Evolutionary conservation across 1,140 invertebrate species (phyloP).

Genomic region (Eumeta japonica): DNA sequence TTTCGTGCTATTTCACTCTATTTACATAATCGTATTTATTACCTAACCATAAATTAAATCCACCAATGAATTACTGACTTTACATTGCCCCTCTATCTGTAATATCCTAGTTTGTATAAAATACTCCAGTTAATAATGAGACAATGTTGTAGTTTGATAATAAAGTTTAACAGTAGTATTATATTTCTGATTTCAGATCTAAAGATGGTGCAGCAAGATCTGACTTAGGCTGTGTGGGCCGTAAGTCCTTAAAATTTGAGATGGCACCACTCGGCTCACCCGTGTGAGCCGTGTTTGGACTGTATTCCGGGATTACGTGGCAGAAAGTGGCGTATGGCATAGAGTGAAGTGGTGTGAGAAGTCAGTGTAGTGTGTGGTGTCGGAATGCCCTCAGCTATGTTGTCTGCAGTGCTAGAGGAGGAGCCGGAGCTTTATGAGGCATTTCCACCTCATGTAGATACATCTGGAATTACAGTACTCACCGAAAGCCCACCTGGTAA

Average conservation of each 20-base stretch:
- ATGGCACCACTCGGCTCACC: slow-evolving; percentile 40
- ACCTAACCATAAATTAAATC: no score
- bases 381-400: slow-evolving; percentile 55
- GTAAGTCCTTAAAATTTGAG: slow-evolving; percentile 17
- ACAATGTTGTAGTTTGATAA: no score
- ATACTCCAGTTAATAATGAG: no score
- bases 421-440: slow-evolving; percentile 71
- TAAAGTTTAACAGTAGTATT: no score
- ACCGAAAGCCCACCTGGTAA: slow-evolving; percentile 56
- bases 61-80: no score
- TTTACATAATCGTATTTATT: no score
- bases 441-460: slow-evolving; percentile 73
- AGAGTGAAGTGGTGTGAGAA: slow-evolving; percentile 50
- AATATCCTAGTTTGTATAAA: no score
- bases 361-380: slow-evolving; percentile 36
- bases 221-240: slow-evolving; percentile 44
- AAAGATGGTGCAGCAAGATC: slow-evolving; percentile 59
- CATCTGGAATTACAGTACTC: slow-evolving; percentile 66
- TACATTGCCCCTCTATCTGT: no score
- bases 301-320: no score
- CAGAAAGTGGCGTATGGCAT: no score
- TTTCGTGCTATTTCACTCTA: no score
- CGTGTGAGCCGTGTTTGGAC: slow-evolving; percentile 32
- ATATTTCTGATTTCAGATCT: slow-evolving; percentile 42
- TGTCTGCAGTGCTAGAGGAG: slow-evolving; percentile 66